Evolutionary conservation across 2,888 invertebrate species (phyloP).

Genomic region (Trissoscelio sp.): DNA sequence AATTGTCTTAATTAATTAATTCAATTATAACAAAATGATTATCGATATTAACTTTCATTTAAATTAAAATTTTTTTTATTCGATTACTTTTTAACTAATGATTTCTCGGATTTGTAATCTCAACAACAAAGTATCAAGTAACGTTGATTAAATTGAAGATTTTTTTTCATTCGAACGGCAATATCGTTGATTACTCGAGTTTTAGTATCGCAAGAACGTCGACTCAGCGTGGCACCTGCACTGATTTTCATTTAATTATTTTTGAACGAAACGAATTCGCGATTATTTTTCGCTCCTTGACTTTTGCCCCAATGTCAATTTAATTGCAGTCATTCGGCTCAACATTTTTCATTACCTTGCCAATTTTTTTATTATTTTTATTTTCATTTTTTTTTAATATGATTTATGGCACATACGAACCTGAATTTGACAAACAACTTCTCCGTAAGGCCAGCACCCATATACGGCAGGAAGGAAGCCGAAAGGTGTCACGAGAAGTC

Average conservation of each 20-base stretch:
- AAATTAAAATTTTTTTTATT: too few species aligned
- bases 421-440: slow-evolving; percentile 95
- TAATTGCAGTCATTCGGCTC: slow-evolving; percentile 12
- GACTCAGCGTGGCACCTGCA: slow-evolving; percentile 39
- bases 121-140: slow-evolving; percentile 3
- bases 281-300: slow-evolving; percentile 4
- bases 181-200: slow-evolving; percentile 48
- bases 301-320: not conserved
- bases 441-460: slow-evolving; percentile 96
- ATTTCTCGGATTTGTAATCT: slow-evolving; percentile 18
- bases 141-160: slow-evolving; percentile 43
- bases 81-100: too few species aligned
- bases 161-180: slow-evolving; percentile 37
- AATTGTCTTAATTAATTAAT: too few species aligned
- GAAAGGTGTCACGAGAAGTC: slow-evolving; percentile 93
- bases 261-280: slow-evolving; percentile 7
- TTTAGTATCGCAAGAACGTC: slow-evolving; percentile 39
- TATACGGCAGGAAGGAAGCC: slow-evolving; percentile 93
- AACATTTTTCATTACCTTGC: not conserved
- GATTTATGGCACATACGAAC: slow-evolving; percentile 84
- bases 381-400: not conserved
- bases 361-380: slow-evolving; percentile 10
- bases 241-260: slow-evolving; percentile 49
- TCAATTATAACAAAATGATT: too few species aligned
- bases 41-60: too few species aligned